Conservation (phyloP, 1,140 invertebrate genomes). For the Spodoptera litura region DNA sequence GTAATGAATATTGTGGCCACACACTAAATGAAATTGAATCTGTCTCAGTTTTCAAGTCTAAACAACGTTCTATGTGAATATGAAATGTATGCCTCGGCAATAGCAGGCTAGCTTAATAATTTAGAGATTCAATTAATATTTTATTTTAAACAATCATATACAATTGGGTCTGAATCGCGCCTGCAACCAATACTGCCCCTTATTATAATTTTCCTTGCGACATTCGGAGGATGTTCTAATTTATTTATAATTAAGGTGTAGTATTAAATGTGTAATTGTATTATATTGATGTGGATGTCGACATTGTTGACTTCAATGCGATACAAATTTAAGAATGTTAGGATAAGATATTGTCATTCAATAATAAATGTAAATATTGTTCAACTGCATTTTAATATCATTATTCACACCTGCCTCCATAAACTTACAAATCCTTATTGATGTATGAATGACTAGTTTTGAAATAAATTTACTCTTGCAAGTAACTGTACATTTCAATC, state of each 20-base stretch:
- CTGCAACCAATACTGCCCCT: conserved; percentile 18
- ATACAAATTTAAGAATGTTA: conserved; percentile 50
- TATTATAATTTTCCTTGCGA: conserved; percentile 30
- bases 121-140: too few species aligned
- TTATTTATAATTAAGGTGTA: conserved; percentile 76
- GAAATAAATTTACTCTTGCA: neutral
- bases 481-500: neutral
- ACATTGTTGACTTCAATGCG: conserved; percentile 50
- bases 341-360: conserved; percentile 42
- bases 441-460: neutral
- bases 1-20: neutral
- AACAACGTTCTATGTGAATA: neutral
- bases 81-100: neutral
- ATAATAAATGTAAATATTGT: conserved; percentile 72
- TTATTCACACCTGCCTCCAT: neutral
- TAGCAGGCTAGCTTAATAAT: too few species aligned
- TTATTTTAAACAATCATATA: neutral
- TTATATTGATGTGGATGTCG: conserved; percentile 55
- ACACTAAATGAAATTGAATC: neutral
- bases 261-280: conserved; percentile 66
- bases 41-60: neutral
- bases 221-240: conserved; percentile 55
- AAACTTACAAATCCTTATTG: neutral
- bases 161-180: neutral
- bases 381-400: conserved; percentile 42